These are phyloP conservation scores for Thamnophis elegans DNA, from an alignment of 2,797 vertebrate species.

Conservation along the genomic window DNA sequence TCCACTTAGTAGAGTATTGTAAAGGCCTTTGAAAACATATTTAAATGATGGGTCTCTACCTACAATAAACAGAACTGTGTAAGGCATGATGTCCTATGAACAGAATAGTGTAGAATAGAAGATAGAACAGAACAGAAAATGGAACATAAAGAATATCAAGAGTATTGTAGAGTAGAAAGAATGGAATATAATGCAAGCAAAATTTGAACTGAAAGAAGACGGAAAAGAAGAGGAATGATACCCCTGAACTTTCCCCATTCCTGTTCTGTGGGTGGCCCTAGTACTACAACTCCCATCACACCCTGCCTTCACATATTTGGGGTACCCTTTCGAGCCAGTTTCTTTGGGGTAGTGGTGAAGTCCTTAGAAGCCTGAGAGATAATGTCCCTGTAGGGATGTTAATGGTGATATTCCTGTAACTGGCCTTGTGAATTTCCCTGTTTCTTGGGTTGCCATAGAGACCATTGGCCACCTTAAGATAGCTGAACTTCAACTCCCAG, in stretches of 20 bases:
- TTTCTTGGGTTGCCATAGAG: not conserved
- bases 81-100: too few relatives aligned
- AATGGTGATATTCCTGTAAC: not conserved
- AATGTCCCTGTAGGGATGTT: not conserved
- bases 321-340: not conserved
- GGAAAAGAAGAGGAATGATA: not conserved
- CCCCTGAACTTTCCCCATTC: not conserved
- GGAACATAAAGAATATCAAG: too few relatives aligned
- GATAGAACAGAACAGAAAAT: not conserved
- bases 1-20: not conserved
- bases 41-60: not conserved
- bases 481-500: not conserved
- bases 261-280: not conserved
- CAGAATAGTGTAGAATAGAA: too few relatives aligned
- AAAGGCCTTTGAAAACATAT: not conserved
- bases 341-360: not conserved
- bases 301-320: not conserved
- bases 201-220: not conserved
- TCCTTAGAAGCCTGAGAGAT: not conserved
- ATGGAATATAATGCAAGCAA: rapidly evolving
- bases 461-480: not conserved
- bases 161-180: too few relatives aligned
- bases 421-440: not conserved
- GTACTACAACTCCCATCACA: not conserved
- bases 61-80: not conserved